A percentile compares a stretch with the other conserved stretches of the same genome.
These are phyloP conservation scores for Sebastes minor DNA, from an alignment of 2,797 vertebrate species.

Conservation along the genomic window DNA sequence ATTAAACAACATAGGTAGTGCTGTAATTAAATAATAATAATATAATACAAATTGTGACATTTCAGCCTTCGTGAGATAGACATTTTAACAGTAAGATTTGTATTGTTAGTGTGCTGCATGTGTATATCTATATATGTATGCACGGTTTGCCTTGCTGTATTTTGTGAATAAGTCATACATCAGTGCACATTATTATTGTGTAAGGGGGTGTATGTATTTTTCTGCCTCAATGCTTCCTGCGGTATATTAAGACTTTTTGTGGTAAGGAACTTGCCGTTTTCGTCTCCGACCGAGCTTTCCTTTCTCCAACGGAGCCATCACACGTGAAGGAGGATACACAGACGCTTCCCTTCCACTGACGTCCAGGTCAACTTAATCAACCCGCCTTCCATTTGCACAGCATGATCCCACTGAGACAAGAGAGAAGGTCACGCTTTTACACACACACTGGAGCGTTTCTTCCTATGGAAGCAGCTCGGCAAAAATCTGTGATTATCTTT, in stretches of 20 bases:
- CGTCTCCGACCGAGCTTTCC: background rate
- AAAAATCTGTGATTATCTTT: constrained; percentile 14
- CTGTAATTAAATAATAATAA: too few species aligned
- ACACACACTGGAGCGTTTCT: constrained; percentile 15
- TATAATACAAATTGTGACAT: background rate
- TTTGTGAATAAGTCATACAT: constrained; percentile 14
- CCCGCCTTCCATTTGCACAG: constrained; percentile 64
- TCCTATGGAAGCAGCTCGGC: background rate
- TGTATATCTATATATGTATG: background rate
- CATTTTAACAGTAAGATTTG: background rate
- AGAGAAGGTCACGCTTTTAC: constrained; percentile 58
- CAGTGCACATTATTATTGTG: background rate
- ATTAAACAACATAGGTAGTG: too few species aligned
- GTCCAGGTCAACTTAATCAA: constrained; percentile 69
- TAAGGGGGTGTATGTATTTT: background rate
- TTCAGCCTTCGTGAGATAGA: background rate
- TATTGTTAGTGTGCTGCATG: background rate
- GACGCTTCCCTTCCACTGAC: constrained; percentile 38
- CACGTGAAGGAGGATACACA: constrained; percentile 37
- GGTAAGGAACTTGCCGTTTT: background rate
- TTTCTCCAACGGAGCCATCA: constrained; percentile 24
- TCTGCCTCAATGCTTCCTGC: background rate
- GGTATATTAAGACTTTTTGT: background rate
- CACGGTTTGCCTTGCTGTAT: background rate
- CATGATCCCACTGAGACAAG: constrained; percentile 33